Base-by-base conservation (phyloP, 2,797 vertebrate genomes). In the Xenentodon cancila region DNA sequence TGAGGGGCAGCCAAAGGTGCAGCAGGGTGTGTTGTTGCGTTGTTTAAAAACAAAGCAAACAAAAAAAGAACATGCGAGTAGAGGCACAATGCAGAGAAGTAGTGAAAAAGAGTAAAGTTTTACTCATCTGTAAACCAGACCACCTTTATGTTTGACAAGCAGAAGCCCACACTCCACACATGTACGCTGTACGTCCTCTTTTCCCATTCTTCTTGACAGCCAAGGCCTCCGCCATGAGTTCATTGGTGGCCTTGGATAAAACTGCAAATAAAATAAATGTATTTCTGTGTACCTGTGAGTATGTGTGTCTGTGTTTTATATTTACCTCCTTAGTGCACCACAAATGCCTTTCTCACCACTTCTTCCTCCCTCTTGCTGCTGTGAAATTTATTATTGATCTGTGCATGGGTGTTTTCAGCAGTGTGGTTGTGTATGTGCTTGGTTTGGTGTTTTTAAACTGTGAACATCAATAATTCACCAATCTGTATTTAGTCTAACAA, bases 371-470 rank as follows among this genome's bases (percentile, higher is more conserved):
- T 76, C 78, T 73, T 46, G 62, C 77, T 78, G 74, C 75, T 19
- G 25, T 79, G 71, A 85, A 78, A 89, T 88, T 83, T 88, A 87
- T 88, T 90, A 91, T 92, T 84, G 85, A 90, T 85, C 81, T 65
- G 55, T 83, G 77, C 77, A 64, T 80, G 81, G 77, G 59, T 86
- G 80, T 79, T 81, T 84, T 69, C 68, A 66, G 64, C 57, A 19
- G 46, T 1, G 64, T 71, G 61, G 59, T 55, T 69, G 59, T 52
- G 44, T 46, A 15, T 60, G 56, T 21, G 30, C 52, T 47, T 15
- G 58, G 64, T 53, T 37, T 5, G 9, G 34, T 11, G 59, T 79
- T 78, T 83, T 70, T 57, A 70, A 75, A 79, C 34, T 59, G 47
- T 45, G 48, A 15, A 17, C 48, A 75, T 82, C 66, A 88, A 88